Evolutionary conservation across 1,140 invertebrate species (phyloP), one percentile per base, ranked within the genome.

Genomic region (Sminthurides bifidus): DNA sequence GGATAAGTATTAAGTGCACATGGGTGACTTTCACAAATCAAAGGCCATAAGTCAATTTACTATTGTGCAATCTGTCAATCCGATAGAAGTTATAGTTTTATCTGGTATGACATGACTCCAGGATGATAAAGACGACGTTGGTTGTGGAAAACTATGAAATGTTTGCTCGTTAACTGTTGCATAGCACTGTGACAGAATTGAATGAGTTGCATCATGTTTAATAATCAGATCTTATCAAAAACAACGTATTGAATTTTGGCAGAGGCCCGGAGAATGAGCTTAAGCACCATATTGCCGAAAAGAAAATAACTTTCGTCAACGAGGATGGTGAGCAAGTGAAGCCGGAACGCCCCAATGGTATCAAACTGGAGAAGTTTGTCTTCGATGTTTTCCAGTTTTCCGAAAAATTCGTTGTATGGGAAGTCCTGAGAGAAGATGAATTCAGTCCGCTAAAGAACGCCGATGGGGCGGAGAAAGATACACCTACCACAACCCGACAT

Each of bases 361-460:
- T 98, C 59, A 99, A 99, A 76, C 48, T 68, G 70, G 96, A 99
- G 66, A 98, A 98, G 73, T 99, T 99, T 72, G 85, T 98, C 2
- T 99, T 99, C 70, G 96, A 99, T 74, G 92, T 97, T 0, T 98
- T 99, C 70, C 83, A 86, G 66, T 94, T 92, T 71, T 79, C 91
- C 0, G 79, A 85, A 71, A 85, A 84, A 63, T 92, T 98, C 68
- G 87, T 85, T 19, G 88, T 88, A 3, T 92, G 93, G 83, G 89
- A 96, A 77, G 93, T 94, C 0, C 75, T 83, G 0, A 76, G 94
- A 45, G 84, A 92, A 64, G 84, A 87, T 55, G 95, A 99, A 70
- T 99, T 99, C 69, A 92, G 92, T 66, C 92, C 95, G 0, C 69
- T 99, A 58, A 98, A 98, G 70, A 98, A 99, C 75, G 77, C 85